Percentiles rank a stretch among this genome's conserved stretches.
Conservation (phyloP, 2,888 invertebrate genomes). For the Bruchidius siliquastri region DNA sequence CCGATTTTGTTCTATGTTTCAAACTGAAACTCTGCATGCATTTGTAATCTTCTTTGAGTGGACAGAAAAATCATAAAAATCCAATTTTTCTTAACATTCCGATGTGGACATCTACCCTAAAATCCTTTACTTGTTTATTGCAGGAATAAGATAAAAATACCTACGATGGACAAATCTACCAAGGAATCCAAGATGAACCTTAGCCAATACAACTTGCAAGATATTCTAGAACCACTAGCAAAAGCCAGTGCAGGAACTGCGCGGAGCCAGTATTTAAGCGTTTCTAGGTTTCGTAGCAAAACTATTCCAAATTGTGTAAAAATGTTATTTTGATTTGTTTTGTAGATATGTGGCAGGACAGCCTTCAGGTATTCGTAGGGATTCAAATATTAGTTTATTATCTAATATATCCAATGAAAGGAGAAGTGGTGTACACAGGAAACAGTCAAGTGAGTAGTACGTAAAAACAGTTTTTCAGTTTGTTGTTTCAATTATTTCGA, state of each 20-base stretch:
- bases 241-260: constrained; percentile 48
- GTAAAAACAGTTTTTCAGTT: neutral
- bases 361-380: constrained; percentile 36
- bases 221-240: constrained; percentile 43
- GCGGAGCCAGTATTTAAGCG: constrained; percentile 68
- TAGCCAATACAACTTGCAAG: constrained; percentile 49
- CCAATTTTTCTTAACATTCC: no score
- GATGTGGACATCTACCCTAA: no score
- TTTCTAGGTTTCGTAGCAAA: constrained; percentile 59
- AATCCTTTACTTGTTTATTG: neutral
- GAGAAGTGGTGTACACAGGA: constrained; percentile 30
- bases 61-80: no score
- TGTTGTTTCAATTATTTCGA: no score
- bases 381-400: constrained; percentile 32
- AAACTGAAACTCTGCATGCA: no score
- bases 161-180: constrained; percentile 20
- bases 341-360: constrained; percentile 57
- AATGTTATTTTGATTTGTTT: neutral
- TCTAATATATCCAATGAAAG: constrained; percentile 28
- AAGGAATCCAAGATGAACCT: constrained; percentile 51
- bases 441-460: constrained; percentile 24
- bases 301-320: neutral
- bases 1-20: no score
- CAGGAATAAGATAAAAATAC: constrained; percentile 38
- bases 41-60: no score